Evolutionary conservation across 2,797 vertebrate genomes (phyloP).

Genomic region (Alfaro cultratus): DNA sequence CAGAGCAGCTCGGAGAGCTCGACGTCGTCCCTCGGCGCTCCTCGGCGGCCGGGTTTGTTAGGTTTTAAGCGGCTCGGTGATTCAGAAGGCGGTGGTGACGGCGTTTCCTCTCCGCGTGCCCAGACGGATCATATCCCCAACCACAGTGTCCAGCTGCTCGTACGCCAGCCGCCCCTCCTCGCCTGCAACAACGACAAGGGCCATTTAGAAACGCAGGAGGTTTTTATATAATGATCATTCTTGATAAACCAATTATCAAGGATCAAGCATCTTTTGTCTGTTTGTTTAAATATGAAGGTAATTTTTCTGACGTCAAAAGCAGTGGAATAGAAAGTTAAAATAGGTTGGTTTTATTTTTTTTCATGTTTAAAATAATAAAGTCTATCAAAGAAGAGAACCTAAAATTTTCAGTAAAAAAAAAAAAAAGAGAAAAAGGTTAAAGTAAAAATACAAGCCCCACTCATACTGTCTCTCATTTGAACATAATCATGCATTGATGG

Average conservation of each 20-base stretch:
- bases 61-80: constrained; percentile 22
- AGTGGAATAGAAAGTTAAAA: not conserved
- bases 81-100: constrained; percentile 92
- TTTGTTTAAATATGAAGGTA: not conserved
- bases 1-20: constrained; percentile 44
- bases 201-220: not conserved
- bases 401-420: not conserved
- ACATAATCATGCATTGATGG: not conserved
- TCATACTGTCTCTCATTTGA: not conserved
- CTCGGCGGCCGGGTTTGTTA: not conserved
- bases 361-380: not conserved
- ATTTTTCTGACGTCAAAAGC: not conserved
- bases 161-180: constrained; percentile 95
- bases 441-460: not conserved
- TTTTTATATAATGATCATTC: not conserved
- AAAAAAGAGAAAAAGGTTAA: not conserved
- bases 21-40: constrained; percentile 10
- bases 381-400: not conserved
- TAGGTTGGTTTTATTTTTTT: not conserved
- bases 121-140: constrained; percentile 85
- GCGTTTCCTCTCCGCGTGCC: constrained; percentile 84
- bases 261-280: not conserved
- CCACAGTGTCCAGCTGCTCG: constrained; percentile 91
- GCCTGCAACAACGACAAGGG: constrained; percentile 74
- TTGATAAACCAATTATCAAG: not conserved